Base-by-base conservation (phyloP, 2,113 vertebrate species). In the Phasianus colchicus region DNA sequence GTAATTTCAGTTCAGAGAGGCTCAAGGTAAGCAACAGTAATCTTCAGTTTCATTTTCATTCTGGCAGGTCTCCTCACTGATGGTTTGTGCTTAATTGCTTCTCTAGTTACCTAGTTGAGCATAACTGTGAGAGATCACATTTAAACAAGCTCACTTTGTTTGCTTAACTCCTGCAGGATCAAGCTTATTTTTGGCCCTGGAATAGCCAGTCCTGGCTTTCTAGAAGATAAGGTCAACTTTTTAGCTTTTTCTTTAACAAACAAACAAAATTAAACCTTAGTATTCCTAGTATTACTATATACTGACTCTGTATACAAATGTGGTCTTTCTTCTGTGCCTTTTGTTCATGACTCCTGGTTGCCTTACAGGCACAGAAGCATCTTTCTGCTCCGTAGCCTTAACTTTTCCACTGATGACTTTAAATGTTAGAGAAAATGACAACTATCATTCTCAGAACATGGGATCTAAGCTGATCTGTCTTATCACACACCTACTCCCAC, bases 1-100 rank as follows among this genome's bases (percentile, higher is more conserved):
- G 95, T 91, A 95, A 97, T 97, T 96, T 97, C 77, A 70, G 93
- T 94, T 92, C 89, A 73, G 83, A 84, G 89, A 79, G 83, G 72
- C 83, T 89, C 84, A 96, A 95, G 89, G 95, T 95, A 97, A 97
- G 97, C 96, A 97, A 90, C 72, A 93, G 94, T 85, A 96, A 95
- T 96, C 93, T 94, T 67, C 64, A 81, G 94, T 93, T 97, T 90
- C 92, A 94, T 96, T 97, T 95, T 90, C 77, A 78, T 95, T 97
- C 92, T 83, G 88, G 70, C 64, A 94, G 74, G 71, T 91, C 80
- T 93, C 83, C 83, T 93, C 18, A 18, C 74, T 96, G 95, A 89
- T 71, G 65, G 43, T 71, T 88, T 71, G 54, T 57, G 75, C 69
- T 95, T 97, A 97, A 97, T 95, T 97, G 96, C 95, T 96, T 96